These are phyloP conservation scores for Caenorhabditis japonica DNA, from an alignment of 2,888 invertebrate species.

Conservation along the genomic window DNA sequence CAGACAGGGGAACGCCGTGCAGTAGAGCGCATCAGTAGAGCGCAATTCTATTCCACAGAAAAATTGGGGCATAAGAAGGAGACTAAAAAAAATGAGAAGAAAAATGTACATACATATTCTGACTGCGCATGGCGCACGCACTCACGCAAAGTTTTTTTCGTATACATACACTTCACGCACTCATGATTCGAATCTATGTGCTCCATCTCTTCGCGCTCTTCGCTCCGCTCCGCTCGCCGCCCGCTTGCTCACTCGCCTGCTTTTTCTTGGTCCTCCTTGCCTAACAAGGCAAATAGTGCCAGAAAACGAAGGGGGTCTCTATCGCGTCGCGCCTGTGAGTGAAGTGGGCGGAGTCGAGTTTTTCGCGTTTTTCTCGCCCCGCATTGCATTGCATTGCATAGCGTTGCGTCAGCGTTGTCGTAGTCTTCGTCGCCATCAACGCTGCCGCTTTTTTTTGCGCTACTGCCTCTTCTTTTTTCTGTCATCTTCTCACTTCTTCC, in stretches of 20 bases:
- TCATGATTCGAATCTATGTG: slow-evolving; percentile 37
- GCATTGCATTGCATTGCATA: slow-evolving; percentile 10
- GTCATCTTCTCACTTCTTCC: slow-evolving; percentile 8
- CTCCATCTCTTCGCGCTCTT: slow-evolving; percentile 6
- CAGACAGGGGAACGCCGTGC: too few species aligned
- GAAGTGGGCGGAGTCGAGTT: slow-evolving; percentile 47
- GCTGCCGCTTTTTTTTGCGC: not conserved
- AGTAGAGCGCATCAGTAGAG: too few species aligned
- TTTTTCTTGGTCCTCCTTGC: slow-evolving; percentile 9
- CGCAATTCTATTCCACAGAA: too few species aligned
- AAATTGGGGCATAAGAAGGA: too few species aligned
- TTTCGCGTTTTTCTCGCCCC: slow-evolving; percentile 19
- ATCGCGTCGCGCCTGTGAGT: slow-evolving; percentile 3
- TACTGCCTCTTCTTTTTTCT: slow-evolving; percentile 1
- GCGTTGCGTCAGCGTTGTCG: slow-evolving; percentile 5
- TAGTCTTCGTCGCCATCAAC: not conserved
- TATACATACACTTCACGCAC: not conserved
- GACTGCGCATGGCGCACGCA: too few species aligned
- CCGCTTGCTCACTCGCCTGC: slow-evolving; percentile 9
- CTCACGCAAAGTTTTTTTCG: too few species aligned
- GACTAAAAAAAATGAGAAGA: too few species aligned
- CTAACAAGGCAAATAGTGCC: slow-evolving; percentile 53
- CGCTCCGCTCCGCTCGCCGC: not conserved
- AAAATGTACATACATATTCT: too few species aligned
- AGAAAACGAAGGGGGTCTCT: slow-evolving; percentile 31